Evolutionary conservation across 2,113 vertebrate species (phyloP).

Genomic region (Gymnorhina tibicen): DNA sequence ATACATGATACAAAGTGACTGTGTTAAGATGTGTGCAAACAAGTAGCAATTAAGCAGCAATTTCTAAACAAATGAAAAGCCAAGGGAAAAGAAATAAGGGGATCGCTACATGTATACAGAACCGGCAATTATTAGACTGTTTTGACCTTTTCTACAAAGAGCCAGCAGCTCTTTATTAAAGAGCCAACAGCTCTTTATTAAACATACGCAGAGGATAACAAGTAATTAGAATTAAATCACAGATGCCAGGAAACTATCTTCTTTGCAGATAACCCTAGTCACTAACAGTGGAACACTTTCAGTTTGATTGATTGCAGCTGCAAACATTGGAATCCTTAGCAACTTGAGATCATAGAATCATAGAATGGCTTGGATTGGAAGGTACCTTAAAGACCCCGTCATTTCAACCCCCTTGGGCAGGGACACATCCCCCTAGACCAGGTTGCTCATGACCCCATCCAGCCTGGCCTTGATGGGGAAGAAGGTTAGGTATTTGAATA

Average conservation of each 20-base stretch:
- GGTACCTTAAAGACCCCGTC: background rate
- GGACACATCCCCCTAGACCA: background rate
- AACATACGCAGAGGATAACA: background rate
- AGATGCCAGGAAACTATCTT: background rate
- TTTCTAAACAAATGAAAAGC: background rate
- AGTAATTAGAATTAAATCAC: constrained; percentile 28
- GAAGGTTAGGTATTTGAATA: background rate
- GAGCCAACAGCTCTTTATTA: background rate
- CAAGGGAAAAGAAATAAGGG: background rate
- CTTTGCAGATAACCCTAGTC: background rate
- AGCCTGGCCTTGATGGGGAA: background rate
- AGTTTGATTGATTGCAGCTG: background rate
- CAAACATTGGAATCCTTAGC: background rate
- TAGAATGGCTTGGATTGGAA: background rate
- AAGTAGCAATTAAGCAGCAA: background rate
- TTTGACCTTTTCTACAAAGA: background rate
- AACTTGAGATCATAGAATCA: background rate
- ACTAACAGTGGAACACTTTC: background rate
- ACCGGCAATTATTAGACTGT: background rate
- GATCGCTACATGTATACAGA: background rate
- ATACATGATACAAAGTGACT: background rate
- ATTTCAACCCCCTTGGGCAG: background rate
- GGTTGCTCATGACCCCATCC: background rate
- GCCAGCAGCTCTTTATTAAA: background rate
- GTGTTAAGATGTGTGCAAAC: background rate